phyloP scores from a whole-genome alignment of 2,113 vertebrate species.

The Nibea coibor region DNA sequence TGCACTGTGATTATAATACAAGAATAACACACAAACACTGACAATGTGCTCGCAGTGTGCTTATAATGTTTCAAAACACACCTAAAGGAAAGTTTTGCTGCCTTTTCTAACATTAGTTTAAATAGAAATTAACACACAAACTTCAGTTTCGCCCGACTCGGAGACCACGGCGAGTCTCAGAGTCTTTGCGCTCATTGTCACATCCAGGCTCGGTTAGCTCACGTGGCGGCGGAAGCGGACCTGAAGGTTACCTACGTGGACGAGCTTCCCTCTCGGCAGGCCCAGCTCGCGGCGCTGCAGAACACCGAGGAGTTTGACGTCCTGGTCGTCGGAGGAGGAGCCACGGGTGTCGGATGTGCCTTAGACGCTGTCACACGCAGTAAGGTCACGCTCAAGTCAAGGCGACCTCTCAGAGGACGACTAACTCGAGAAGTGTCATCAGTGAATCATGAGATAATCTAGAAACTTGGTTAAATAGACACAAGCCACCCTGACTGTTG shows the following conservation, averaged over 20 bases:
- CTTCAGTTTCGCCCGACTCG: too few species aligned
- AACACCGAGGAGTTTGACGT: slow-evolving; percentile 89
- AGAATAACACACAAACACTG: slow-evolving; percentile 2
- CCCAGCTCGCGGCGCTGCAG: slow-evolving; percentile 84
- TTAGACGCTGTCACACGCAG: slow-evolving; percentile 95
- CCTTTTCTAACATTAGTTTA: neutral
- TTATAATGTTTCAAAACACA: slow-evolving; percentile 45
- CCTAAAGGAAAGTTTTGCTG: slow-evolving; percentile 51
- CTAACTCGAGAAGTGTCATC: neutral
- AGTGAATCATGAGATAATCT: neutral
- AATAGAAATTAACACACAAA: slow-evolving; percentile 2
- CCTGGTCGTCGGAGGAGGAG: slow-evolving; percentile 94
- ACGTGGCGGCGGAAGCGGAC: slow-evolving; percentile 86
- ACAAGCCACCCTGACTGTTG: too few species aligned
- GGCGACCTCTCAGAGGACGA: neutral
- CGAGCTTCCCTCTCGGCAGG: slow-evolving; percentile 86
- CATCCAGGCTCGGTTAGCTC: slow-evolving; percentile 82
- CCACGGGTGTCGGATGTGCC: slow-evolving; percentile 95
- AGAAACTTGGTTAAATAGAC: too few species aligned
- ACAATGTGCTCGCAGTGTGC: neutral
- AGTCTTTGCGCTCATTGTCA: neutral
- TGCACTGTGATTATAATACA: slow-evolving; percentile 31
- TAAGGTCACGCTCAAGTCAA: slow-evolving; percentile 60
- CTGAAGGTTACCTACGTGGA: slow-evolving; percentile 69
- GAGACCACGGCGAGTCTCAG: neutral